Conservation (phyloP, 2,888 invertebrate species). For the Aphrophora alni region DNA sequence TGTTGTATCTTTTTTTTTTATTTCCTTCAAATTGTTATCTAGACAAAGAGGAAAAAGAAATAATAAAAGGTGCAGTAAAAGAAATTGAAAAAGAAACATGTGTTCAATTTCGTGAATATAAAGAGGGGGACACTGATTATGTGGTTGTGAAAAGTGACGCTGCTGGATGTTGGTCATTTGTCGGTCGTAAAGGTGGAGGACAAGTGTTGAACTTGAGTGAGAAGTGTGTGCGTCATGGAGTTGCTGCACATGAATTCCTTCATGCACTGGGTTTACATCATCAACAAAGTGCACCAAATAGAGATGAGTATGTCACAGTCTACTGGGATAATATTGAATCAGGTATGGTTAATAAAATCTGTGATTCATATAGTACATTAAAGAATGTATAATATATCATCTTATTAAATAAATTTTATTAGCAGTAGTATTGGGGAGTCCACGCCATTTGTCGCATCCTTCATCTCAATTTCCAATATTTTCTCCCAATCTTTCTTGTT, state of each 20-base stretch:
- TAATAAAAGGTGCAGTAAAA: slow-evolving; percentile 64
- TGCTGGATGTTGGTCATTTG: slow-evolving; percentile 71
- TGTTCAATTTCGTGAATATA: slow-evolving; percentile 66
- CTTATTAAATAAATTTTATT: no score
- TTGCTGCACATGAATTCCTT: slow-evolving; percentile 63
- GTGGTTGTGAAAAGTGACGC: slow-evolving; percentile 60
- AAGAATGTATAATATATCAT: background rate
- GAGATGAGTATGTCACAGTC: slow-evolving; percentile 60
- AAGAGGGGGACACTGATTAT: slow-evolving; percentile 64
- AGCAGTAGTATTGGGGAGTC: no score
- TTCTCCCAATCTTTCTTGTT: no score
- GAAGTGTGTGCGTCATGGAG: slow-evolving; percentile 58
- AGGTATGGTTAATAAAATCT: slow-evolving; percentile 50
- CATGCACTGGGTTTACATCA: slow-evolving; percentile 62
- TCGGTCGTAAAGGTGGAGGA: slow-evolving; percentile 66
- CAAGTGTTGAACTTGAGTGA: slow-evolving; percentile 63
- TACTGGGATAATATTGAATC: slow-evolving; percentile 58
- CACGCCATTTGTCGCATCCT: no score
- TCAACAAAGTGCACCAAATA: slow-evolving; percentile 61
- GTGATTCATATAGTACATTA: background rate
- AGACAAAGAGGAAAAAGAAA: slow-evolving; percentile 58
- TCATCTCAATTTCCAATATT: no score
- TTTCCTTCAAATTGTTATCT: no score
- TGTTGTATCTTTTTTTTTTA: no score
- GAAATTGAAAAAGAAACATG: slow-evolving; percentile 68